Evolutionary conservation across 2,888 invertebrate genomes (phyloP).

Genomic region (Diarsia rubi): DNA sequence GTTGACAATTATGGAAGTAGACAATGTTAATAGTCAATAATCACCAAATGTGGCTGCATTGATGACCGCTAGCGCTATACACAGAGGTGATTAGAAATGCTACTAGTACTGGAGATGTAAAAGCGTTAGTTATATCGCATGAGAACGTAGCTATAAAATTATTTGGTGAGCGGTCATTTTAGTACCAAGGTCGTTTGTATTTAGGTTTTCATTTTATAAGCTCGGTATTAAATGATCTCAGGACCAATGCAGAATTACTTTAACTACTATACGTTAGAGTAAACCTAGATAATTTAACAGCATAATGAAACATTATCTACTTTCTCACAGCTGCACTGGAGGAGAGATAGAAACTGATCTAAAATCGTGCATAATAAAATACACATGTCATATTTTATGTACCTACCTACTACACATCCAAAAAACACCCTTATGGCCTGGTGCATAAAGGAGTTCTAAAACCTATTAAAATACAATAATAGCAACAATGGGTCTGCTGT

Average conservation of each 20-base stretch:
- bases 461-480: slow-evolving; percentile 3
- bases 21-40: slow-evolving; percentile 11
- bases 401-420: no score
- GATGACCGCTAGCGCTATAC: slow-evolving; percentile 8
- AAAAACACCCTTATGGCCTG: no score
- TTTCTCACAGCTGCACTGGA: not conserved
- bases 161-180: slow-evolving; percentile 29
- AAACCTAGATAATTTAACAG: not conserved
- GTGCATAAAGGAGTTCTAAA: not conserved
- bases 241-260: not conserved
- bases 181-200: slow-evolving; percentile 25
- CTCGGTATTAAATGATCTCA: slow-evolving; percentile 12
- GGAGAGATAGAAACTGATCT: not conserved
- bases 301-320: not conserved
- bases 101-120: slow-evolving; percentile 18
- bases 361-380: not conserved
- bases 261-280: no score
- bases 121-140: slow-evolving; percentile 7
- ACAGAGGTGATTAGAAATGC: slow-evolving; percentile 35
- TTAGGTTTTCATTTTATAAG: slow-evolving; percentile 23
- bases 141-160: slow-evolving; percentile 7
- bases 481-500: not conserved
- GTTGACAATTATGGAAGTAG: slow-evolving; percentile 6
- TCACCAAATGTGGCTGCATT: slow-evolving; percentile 9
- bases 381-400: no score